These are phyloP conservation scores for Acanthisitta chloris DNA, from an alignment of 2,113 vertebrate genomes.

Conservation along the genomic window DNA sequence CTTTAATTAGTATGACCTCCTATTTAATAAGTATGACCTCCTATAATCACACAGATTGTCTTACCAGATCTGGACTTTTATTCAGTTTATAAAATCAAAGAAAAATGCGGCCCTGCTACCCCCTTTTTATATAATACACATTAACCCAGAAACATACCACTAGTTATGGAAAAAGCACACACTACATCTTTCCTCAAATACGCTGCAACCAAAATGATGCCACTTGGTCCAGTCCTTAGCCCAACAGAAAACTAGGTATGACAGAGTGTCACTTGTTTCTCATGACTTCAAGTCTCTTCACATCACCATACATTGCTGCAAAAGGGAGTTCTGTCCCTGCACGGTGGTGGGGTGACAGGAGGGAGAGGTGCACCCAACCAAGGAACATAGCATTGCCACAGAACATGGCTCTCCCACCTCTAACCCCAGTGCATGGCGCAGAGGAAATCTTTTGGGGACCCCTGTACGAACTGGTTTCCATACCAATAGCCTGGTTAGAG, in stretches of 20 bases:
- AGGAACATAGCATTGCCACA: neutral
- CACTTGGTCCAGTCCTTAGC: neutral
- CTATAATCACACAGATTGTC: neutral
- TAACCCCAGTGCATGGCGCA: fast-evolving
- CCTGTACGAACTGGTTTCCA: neutral
- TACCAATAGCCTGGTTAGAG: neutral
- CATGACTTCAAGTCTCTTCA: neutral
- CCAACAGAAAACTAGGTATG: neutral
- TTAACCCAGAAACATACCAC: neutral
- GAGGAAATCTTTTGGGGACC: neutral
- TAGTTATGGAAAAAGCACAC: neutral
- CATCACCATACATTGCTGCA: neutral
- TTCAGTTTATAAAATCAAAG: neutral
- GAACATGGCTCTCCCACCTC: neutral
- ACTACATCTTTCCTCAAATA: neutral
- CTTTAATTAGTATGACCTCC: neutral
- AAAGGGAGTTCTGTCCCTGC: neutral
- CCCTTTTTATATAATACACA: neutral
- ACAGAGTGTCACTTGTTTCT: fast-evolving
- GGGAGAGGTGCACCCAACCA: fast-evolving
- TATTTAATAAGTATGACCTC: neutral
- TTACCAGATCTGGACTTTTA: neutral
- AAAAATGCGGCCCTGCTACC: neutral
- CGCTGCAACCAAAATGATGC: neutral
- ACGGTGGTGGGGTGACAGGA: neutral